Evolutionary conservation across 2,113 vertebrate genomes (phyloP).

Genomic region (Plecotus auritus): DNA sequence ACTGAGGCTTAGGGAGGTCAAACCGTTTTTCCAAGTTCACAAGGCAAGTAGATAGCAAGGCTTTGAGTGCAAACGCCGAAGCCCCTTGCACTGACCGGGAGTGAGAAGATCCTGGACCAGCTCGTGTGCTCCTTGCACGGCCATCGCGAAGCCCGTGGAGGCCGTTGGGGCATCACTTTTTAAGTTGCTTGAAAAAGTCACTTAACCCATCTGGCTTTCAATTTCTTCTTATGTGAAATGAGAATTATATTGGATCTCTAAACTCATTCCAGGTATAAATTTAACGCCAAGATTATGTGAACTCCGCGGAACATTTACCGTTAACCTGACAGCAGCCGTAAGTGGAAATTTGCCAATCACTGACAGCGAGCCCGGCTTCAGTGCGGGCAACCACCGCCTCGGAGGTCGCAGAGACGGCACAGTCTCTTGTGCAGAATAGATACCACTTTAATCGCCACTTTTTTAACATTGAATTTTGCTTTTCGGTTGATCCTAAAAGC

Average conservation of each 20-base stretch:
- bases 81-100: background rate
- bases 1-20: background rate
- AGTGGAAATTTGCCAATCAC: background rate
- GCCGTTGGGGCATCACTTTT: background rate
- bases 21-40: background rate
- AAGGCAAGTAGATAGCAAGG: background rate
- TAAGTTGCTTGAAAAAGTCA: constrained; percentile 22
- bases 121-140: background rate
- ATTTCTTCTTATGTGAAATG: constrained; percentile 34
- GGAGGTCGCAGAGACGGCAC: background rate
- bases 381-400: background rate
- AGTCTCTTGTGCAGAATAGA: background rate
- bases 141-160: background rate
- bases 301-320: background rate
- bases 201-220: constrained; percentile 19
- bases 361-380: background rate
- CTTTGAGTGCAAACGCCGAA: background rate
- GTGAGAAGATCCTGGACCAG: background rate
- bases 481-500: background rate
- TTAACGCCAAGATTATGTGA: constrained; percentile 12
- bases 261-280: constrained; percentile 25
- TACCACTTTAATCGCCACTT: background rate
- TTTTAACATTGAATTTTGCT: background rate
- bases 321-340: background rate
- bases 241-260: constrained; percentile 9